Evolutionary conservation across 2,888 invertebrate species (phyloP), one percentile per base, ranked within the genome.

Genomic region (Theretra japonica): DNA sequence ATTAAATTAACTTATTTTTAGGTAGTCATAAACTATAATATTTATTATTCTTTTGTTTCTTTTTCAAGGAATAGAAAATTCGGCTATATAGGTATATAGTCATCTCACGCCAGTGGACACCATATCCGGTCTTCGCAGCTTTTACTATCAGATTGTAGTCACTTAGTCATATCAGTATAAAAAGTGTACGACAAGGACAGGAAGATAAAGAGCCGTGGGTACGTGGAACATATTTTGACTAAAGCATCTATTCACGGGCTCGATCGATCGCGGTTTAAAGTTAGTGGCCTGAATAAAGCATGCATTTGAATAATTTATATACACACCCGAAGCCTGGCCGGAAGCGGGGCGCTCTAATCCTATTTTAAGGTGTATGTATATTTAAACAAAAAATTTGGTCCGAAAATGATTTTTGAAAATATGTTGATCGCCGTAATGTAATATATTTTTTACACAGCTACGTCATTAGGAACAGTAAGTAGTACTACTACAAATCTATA

Each of bases 281-380:
- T 90, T 87, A 88, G 89, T 84, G 82, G 81, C 77, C 84, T 81
- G 85, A 85, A 88, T 86, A 89, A 88, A 84, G 88, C 86, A 81
- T 76, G 80, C 79, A 75, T 76, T 76, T 92, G 92, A 92, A 93
- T 93, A 88, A 91, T 90, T 90, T 87, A 92, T 88, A 79, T 77
- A 80, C 76, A 80, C 76, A 85, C 84, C 83, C 87, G 83, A 82
- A 80, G 80, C 79, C 81, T 81, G 83, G 80, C 84, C 88, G 89
- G 90, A 89, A 88, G 86, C 84, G 75, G 76, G 75, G 75, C 80
- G 81, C 78, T 79, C 83, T 89, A 87, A 91, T 88, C 86, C 86
- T 88, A 87, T 90, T 90, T 88, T 82, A 81, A 78, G 79, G 74
- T 82, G 81, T 85, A 88, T 82, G 81, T 85, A 88, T 88, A 84